Base-by-base conservation (phyloP, 2,113 vertebrate species). In the Chaetura pelagica region DNA sequence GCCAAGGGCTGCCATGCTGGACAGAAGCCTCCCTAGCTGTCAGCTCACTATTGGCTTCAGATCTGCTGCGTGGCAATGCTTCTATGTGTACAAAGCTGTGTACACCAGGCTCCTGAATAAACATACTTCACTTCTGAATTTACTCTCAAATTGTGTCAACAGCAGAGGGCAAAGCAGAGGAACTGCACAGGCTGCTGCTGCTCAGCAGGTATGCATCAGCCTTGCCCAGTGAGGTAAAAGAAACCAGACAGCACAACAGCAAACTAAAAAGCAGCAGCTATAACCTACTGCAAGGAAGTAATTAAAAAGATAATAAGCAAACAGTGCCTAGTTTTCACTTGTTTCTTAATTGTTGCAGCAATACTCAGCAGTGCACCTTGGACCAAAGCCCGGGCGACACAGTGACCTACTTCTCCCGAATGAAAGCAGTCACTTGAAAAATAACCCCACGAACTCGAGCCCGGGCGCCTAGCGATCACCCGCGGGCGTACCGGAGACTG, bases 41-140 rank as follows among this genome's bases (percentile, higher is more conserved):
- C 12, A 62, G 38, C 15, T 46, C 38, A 1, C 19, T 10, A 0
- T 1, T 66, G 9, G 4, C 4, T 17, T 24, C 32, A 27, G 11
- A 18, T 35, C 32, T 1, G 1, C 30, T 20, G 10, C 8, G 13
- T 21, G 22, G 14, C 62, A 7, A 9, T 4, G 32, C 19, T 22
- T 76, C 15, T 9, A 35, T 8, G 15, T 1, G 22, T 17, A 3
- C 27, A 58, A 23, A 54, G 63, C 20, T 13, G 34, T 3, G 49
- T 3, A 51, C 44, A 1, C 3, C 4, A 17, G 15, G 13, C 13
- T 61, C 34, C 40, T 10, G 29, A 16, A 2, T 15, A 42, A 27
- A 35, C 9, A 15, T 2, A 1, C 38, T 27, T 12, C 32, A 0
- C 9, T 30, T 7, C 49, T 6, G 23, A 23, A 27, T 16, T 73